Evolutionary conservation across 1,140 invertebrate genomes (phyloP).

Genomic region (Drosophila arizonae): DNA sequence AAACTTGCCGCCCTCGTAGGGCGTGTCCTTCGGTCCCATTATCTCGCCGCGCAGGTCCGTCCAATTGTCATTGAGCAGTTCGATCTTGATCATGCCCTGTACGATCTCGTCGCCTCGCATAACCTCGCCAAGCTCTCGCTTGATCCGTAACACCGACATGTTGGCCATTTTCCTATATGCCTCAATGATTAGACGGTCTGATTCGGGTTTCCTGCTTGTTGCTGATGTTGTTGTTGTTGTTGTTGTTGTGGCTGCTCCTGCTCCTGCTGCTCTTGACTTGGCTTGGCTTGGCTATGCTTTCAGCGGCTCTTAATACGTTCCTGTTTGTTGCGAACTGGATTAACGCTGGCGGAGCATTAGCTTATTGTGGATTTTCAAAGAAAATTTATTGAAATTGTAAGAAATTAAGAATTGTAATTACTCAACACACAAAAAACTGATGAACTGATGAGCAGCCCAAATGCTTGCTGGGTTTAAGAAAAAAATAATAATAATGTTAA

Average conservation of each 20-base stretch:
- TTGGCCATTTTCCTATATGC: constrained; percentile 89
- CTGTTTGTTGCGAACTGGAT: neutral
- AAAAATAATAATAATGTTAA: too few relatives aligned
- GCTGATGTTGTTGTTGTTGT: constrained; percentile 1
- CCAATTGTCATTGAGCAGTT: constrained; percentile 95
- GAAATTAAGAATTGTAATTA: neutral
- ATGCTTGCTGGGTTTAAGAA: too few relatives aligned
- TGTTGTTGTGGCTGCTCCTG: constrained; percentile 1
- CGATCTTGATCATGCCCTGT: constrained; percentile 95
- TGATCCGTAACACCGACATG: constrained; percentile 97
- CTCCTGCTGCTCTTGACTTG: too few relatives aligned
- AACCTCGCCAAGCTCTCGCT: constrained; percentile 98
- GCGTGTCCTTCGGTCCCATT: constrained; percentile 96
- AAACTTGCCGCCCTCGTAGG: constrained; percentile 97
- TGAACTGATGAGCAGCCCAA: neutral
- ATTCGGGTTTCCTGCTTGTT: neutral
- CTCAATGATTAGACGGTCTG: too few relatives aligned
- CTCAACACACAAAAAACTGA: constrained; percentile 4
- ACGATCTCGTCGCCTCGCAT: constrained; percentile 98
- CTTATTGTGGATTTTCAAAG: neutral
- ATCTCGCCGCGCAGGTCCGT: constrained; percentile 96
- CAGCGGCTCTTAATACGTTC: neutral
- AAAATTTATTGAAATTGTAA: constrained; percentile 2
- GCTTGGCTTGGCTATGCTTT: too few relatives aligned
- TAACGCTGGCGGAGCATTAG: neutral